These are phyloP conservation scores for Hydropotes inermis DNA, from an alignment of 2,113 vertebrate species.

Conservation along the genomic window DNA sequence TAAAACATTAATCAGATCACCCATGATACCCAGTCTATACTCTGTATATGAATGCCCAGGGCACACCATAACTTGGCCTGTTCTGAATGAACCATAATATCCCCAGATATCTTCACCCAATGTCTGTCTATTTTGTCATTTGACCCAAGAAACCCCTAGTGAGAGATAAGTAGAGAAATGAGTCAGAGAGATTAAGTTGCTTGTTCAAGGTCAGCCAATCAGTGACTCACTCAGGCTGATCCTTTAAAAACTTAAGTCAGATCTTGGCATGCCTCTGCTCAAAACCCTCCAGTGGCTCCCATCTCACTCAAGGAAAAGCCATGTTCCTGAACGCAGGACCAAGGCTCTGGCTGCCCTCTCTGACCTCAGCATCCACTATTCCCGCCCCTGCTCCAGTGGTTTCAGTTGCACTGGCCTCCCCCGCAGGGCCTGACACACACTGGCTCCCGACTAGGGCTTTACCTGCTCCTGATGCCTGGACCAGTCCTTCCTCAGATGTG, in stretches of 20 bases:
- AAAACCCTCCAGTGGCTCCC: neutral
- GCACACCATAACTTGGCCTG: neutral
- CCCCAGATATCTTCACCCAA: neutral
- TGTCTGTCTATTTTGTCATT: neutral
- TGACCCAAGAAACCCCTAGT: neutral
- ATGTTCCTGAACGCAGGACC: neutral
- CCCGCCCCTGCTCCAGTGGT: fast-evolving
- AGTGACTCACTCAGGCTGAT: neutral
- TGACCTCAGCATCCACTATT: neutral
- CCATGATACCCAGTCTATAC: neutral
- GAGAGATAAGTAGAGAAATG: neutral
- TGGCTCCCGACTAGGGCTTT: neutral
- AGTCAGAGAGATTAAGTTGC: neutral
- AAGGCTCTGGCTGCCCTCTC: neutral
- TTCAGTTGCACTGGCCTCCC: neutral
- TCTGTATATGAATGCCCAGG: neutral
- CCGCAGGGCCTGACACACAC: neutral
- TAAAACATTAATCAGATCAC: neutral
- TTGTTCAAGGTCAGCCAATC: neutral
- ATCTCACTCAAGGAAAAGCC: neutral
- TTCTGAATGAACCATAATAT: neutral
- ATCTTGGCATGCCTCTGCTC: neutral
- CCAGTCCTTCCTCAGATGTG: neutral
- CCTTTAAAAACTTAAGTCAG: neutral
- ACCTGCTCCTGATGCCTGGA: neutral